These are phyloP conservation scores for Physella acuta DNA, from an alignment of 1,140 invertebrate genomes.

Conservation along the genomic window DNA sequence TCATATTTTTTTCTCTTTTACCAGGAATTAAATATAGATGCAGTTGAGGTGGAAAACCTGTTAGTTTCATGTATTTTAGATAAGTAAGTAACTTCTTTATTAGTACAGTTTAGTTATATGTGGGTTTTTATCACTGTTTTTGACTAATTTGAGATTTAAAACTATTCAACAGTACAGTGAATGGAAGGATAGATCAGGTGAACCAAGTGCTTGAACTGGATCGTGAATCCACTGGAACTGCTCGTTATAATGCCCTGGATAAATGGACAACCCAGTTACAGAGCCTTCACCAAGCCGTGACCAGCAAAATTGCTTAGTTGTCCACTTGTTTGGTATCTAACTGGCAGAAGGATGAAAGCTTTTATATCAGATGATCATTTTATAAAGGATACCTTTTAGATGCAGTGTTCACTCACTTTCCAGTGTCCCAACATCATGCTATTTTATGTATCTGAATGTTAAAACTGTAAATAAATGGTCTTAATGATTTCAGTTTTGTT, in stretches of 20 bases:
- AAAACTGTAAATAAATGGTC: no score
- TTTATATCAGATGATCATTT: neutral
- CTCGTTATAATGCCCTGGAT: constrained; percentile 88
- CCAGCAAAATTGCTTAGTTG: constrained; percentile 65
- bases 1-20: constrained; percentile 32
- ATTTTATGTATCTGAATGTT: no score
- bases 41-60: constrained; percentile 92
- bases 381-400: no score
- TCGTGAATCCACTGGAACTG: constrained; percentile 75
- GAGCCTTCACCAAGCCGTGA: constrained; percentile 83
- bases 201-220: constrained; percentile 92
- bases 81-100: constrained; percentile 63
- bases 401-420: no score
- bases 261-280: constrained; percentile 93
- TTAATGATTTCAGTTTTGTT: no score
- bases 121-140: neutral
- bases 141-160: no score
- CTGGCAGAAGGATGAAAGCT: neutral
- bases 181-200: constrained; percentile 93
- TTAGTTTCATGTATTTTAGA: constrained; percentile 99
- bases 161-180: constrained; percentile 88
- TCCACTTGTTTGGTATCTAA: no score
- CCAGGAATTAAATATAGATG: constrained; percentile 92
- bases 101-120: neutral
- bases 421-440: no score